Conservation (phyloP, 2,797 vertebrate species). For the Tolypeutes matacus region DNA sequence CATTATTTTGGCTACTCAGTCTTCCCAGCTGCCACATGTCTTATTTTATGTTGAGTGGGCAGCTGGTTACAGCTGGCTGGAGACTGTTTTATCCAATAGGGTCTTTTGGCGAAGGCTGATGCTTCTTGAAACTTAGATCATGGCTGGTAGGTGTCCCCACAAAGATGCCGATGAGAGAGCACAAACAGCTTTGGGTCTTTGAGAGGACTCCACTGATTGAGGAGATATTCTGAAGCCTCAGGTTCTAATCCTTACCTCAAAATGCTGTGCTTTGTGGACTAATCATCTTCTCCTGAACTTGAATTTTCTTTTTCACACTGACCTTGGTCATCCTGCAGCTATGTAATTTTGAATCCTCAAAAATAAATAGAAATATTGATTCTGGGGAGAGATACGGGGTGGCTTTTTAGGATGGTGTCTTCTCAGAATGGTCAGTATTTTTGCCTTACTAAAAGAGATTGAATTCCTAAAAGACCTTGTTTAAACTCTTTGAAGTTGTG, state of each 20-base stretch:
- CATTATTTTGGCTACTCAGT: slow-evolving; percentile 82
- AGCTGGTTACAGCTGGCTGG: slow-evolving; percentile 83
- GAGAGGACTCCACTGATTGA: background rate
- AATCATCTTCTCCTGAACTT: slow-evolving; percentile 1
- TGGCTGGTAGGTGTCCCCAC: slow-evolving; percentile 61
- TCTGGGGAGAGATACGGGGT: background rate
- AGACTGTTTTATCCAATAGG: slow-evolving; percentile 68
- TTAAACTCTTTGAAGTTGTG: slow-evolving; percentile 24
- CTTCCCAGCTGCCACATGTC: slow-evolving; percentile 82
- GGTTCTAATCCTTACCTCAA: background rate
- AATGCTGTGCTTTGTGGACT: background rate
- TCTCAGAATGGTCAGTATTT: background rate
- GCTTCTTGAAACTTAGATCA: slow-evolving; percentile 65
- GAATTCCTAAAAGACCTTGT: background rate
- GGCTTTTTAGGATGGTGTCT: background rate
- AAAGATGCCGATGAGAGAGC: slow-evolving; percentile 66
- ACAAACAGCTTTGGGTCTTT: slow-evolving; percentile 46
- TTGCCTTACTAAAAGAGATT: background rate
- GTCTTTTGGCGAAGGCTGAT: slow-evolving; percentile 64
- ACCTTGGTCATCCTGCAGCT: background rate
- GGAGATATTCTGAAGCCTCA: slow-evolving; percentile 11
- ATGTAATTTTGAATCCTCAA: slow-evolving; percentile 18
- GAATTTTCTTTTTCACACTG: slow-evolving; percentile 6
- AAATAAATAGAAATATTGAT: background rate
- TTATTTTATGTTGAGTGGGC: slow-evolving; percentile 77